Base-by-base conservation (phyloP, 1,140 invertebrate species). In the Zaprionus gabonicus region DNA sequence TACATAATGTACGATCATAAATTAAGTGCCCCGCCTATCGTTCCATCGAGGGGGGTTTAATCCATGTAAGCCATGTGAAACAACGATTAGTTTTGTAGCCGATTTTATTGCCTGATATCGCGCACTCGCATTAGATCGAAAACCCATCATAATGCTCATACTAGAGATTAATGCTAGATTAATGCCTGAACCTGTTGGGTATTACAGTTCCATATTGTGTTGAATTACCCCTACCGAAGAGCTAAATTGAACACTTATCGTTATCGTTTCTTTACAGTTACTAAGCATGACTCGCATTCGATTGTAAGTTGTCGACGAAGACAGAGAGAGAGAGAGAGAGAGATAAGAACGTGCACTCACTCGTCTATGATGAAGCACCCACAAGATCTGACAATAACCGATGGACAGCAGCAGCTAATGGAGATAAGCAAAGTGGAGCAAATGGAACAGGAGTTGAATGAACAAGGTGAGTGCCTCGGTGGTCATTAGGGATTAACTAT, bases 371-470 rank as follows among this genome's bases (percentile, higher is more conserved):
- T 87, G 84, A 87, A 87, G 69, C 84, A 88, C 63, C 85, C 84
- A n/a, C 84, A 87, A 71, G 84, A 87, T 78, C 53, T 84, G 56
- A 79, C 44, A 56, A 69, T 73, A 17, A 27, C 55, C 51, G 65
- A 88, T 59, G 84, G 71, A 59, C 84, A 88, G 51, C 84, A 81
- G 51, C 81, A 88, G 78, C 84, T 84, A 51, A 76, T 87, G 84
- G 82, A 87, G 62, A 77, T 87, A 34, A 84, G 81, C 7, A 87
- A 87, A 80, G 84, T 87, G 66, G 84, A 87, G 63, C 73, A 86
- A 75, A 83, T 86, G 84, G 83, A 86, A 53, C 83, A 81, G 63
- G 84, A 87, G 46, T 5, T 88, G 15, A 82, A 56, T n/a, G 85
- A 88, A 23, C 57, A 66, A 36, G 84, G 84, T 87, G 49, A 76